A percentile compares a stretch with the other conserved stretches of the same genome.
Evolutionary conservation across 2,113 vertebrate species (phyloP).

Genomic region (Dinomys branickii): DNA sequence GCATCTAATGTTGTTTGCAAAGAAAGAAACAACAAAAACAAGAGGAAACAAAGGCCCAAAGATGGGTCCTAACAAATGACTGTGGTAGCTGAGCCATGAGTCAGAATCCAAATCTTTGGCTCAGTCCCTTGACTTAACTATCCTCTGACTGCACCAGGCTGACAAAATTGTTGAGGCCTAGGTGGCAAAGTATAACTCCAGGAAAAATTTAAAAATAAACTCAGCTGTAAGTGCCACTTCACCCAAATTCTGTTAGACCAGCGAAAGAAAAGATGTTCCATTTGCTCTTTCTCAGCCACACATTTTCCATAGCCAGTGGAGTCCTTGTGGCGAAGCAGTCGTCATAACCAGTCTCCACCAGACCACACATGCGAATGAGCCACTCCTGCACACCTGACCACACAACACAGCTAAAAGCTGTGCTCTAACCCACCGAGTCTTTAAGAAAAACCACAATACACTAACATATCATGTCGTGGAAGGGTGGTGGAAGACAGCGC

Average conservation of each 20-base stretch:
- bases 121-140: neutral
- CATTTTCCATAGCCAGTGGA: neutral
- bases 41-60: neutral
- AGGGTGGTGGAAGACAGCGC: neutral
- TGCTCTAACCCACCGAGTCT: neutral
- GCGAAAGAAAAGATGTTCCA: conserved; percentile 12
- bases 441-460: neutral
- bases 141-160: neutral
- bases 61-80: rapidly evolving
- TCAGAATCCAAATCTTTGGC: neutral
- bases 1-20: neutral
- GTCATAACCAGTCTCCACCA: neutral
- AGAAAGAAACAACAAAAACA: neutral
- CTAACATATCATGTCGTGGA: neutral
- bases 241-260: neutral
- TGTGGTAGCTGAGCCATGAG: neutral
- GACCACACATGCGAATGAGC: neutral
- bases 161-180: neutral
- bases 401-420: neutral
- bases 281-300: neutral
- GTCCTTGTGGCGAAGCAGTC: neutral
- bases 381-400: neutral
- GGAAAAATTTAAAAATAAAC: conserved; percentile 26
- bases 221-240: neutral
- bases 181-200: neutral